Evolutionary conservation across 2,113 vertebrate genomes (phyloP).

Genomic region (Corythaixoides concolor): DNA sequence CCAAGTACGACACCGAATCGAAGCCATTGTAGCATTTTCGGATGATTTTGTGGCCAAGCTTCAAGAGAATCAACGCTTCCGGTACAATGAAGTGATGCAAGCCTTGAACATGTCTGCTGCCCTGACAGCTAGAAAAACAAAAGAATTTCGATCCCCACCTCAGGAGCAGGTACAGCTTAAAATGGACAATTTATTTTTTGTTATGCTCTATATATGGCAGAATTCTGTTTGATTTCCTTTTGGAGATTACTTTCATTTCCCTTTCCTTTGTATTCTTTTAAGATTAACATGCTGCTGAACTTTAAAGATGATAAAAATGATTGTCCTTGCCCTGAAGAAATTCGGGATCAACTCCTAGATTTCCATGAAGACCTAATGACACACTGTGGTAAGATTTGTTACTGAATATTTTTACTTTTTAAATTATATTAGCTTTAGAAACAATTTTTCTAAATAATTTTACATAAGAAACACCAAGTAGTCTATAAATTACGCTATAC

Average conservation of each 20-base stretch:
- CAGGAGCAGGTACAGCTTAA: conserved; percentile 88
- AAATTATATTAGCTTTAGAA: background rate
- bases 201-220: background rate
- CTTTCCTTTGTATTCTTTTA: background rate
- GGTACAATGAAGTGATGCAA: conserved; percentile 98
- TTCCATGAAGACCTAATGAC: conserved; percentile 96
- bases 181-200: background rate
- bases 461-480: background rate
- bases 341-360: conserved; percentile 89
- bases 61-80: conserved; percentile 94
- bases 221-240: background rate
- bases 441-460: background rate
- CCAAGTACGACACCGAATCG: conserved; percentile 92
- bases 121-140: conserved; percentile 93
- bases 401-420: background rate
- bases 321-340: conserved; percentile 91
- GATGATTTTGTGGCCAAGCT: conserved; percentile 94
- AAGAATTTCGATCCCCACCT: conserved; percentile 94
- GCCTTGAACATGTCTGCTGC: conserved; percentile 98
- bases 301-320: conserved; percentile 95
- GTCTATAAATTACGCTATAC: background rate
- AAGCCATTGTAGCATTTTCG: conserved; percentile 95
- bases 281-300: conserved; percentile 98
- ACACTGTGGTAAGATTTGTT: conserved; percentile 84
- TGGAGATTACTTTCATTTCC: background rate